A percentile compares a stretch with the other conserved stretches of the same genome.
Evolutionary conservation across 2,797 vertebrate species (phyloP).

Genomic region (Typhlichthys eigenmanni): DNA sequence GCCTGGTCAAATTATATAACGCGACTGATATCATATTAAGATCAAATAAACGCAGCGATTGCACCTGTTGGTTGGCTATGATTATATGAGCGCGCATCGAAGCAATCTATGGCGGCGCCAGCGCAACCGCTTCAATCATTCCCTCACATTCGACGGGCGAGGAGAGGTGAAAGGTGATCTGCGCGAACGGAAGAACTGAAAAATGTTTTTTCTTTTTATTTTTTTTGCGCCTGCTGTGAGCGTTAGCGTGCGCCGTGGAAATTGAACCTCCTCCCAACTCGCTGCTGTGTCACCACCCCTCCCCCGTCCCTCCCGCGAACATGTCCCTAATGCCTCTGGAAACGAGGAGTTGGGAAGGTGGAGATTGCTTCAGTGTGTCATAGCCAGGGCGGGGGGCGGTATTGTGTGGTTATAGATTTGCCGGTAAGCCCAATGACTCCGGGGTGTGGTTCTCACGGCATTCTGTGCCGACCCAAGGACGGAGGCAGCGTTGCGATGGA

Average conservation of each 20-base stretch:
- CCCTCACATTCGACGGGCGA: too few species aligned
- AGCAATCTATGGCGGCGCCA: too few species aligned
- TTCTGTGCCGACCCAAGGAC: slow-evolving; percentile 65
- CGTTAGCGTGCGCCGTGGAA: not conserved
- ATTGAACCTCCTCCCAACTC: not conserved
- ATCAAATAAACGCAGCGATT: too few species aligned
- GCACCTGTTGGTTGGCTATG: too few species aligned
- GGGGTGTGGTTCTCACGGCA: slow-evolving; percentile 75
- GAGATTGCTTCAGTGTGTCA: slow-evolving; percentile 63
- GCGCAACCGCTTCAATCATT: too few species aligned
- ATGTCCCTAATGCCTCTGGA: slow-evolving; percentile 62
- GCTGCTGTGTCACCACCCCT: slow-evolving; percentile 14
- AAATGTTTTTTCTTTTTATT: too few species aligned
- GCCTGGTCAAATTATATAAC: too few species aligned
- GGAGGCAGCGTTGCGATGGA: slow-evolving; percentile 24
- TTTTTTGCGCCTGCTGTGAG: too few species aligned
- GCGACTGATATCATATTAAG: too few species aligned
- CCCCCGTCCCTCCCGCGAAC: slow-evolving; percentile 31
- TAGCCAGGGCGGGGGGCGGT: slow-evolving; percentile 53
- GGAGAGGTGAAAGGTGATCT: too few species aligned
- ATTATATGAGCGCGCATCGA: too few species aligned
- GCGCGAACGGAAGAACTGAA: too few species aligned
- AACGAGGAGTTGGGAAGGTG: slow-evolving; percentile 59
- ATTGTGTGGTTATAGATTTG: slow-evolving; percentile 56
- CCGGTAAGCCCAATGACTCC: slow-evolving; percentile 56